Base-by-base conservation (phyloP, 2,113 vertebrate species). In the Cettia cetti region DNA sequence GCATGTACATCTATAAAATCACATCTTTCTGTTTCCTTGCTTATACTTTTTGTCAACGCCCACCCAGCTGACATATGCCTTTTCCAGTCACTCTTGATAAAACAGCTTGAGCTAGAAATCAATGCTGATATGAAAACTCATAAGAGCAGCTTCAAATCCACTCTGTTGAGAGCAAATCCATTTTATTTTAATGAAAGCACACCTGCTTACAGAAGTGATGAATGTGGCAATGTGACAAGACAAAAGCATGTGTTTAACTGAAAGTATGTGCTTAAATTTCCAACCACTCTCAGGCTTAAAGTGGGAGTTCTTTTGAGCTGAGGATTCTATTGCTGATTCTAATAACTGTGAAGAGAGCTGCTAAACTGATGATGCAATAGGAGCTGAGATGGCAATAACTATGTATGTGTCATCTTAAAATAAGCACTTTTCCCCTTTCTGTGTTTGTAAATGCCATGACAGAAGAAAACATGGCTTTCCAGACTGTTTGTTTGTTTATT, bases 91-190 rank as follows among this genome's bases (percentile, higher is more conserved):
- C n/a, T 84, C 35, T 74, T 87, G 65, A 66, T 85, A 82, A 81
- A 95, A 89, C 33, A 50, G 3, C 53, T 94, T 79, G 39, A 93
- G 20, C 35, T 92, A 69, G 80, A 91, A 93, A 90, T 91, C 65
- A 45, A 26, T 82, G 61, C 45, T 76, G 39, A 28, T 92, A 22
- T 66, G 44, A 82, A 92, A 96, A 61, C 49, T 79, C 21, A 4
- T 35, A 79, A 79, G 14, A 89, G 26, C 39, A 79, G 15, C 59
- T 96, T 95, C 71, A 83, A 89, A 86, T 60, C 49, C 69, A 56
- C 49, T 75, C 49, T 80, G 13, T 19, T 86, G 82, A 89, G 82
- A 89, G 80, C 22, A 64, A 75, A 79, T 47, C 33, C 37, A 13
- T 87, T 84, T 80, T 85, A 83, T 84, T 78, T 39, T 86, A 47